Base-by-base conservation (phyloP, 2,797 vertebrate genomes). In the Siniperca scherzeri region DNA sequence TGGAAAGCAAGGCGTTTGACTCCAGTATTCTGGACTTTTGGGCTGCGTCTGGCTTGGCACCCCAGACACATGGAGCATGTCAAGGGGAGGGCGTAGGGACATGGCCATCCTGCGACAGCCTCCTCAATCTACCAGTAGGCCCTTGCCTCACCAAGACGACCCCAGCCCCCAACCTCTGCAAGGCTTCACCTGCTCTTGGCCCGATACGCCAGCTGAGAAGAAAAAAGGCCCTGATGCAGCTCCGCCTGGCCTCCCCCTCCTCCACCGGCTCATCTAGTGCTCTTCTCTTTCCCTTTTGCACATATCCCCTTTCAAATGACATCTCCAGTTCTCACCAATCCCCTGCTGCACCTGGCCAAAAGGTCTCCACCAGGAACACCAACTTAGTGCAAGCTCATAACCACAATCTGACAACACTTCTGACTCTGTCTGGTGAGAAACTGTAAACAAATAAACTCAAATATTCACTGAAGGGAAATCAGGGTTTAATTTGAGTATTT, bases 51-150 rank as follows among this genome's bases (percentile, higher is more conserved):
- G 89, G 95, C 67, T 74, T 92, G 78, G 87, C 55, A 2, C 89
- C 89, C 12, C 74, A 87, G 65, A 89, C 82, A 77, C 92, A 86
- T 1, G 22, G 38, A 64, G 67, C 38, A 1, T 7, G 22, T 65
- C 27, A 44, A 13, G 73, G 67, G 19, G 71, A 69, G 7, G 69
- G 57, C 12, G 53, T 84, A 0, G 66, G 72, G 21, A 42, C 65
- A 0, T 96, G 96, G 96, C 83, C 89, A 0, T 97, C 96, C 17
- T 94, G 89, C 17, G 93, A 96, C 85, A 96, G 95, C 80, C 92
- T 96, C 55, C 94, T 94, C 55, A 91, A 90, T 52, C 76, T 92
- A 36, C 87, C 94, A 6, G 88, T 85, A 6, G 57, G 84, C 38
- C 71, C 78, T 2, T 33, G 22, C 16, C 55, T 80, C 64, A 40